These are phyloP conservation scores for Geophilus truncorum DNA, from an alignment of 2,888 invertebrate species.

Conservation along the genomic window DNA sequence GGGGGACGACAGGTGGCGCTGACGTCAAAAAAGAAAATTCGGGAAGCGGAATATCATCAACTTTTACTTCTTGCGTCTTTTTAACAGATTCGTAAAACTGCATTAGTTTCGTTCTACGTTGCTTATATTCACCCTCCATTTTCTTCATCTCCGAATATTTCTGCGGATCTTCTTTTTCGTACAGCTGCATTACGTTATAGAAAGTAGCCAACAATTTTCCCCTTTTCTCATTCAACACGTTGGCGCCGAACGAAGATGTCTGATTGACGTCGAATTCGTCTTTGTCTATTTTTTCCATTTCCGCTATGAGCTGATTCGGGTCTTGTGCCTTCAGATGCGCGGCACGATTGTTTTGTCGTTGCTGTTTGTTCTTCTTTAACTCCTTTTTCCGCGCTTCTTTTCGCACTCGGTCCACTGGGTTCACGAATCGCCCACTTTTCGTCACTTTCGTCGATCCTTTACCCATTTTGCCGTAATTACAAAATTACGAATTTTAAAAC, in stretches of 20 bases:
- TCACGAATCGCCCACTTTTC: conserved; percentile 99
- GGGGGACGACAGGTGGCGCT: conserved; percentile 52
- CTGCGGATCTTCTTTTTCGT: conserved; percentile 94
- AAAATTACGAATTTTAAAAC: too few relatives aligned
- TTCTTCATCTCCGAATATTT: conserved; percentile 87
- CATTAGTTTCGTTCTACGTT: conserved; percentile 75
- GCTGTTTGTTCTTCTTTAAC: conserved; percentile 96
- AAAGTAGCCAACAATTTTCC: conserved; percentile 93
- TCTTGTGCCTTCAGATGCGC: conserved; percentile 98
- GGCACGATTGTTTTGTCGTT: conserved; percentile 89
- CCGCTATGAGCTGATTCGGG: conserved; percentile 87
- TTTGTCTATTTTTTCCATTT: conserved; percentile 96
- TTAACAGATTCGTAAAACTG: conserved; percentile 92
- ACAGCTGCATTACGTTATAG: conserved; percentile 87
- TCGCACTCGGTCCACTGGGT: conserved; percentile 98
- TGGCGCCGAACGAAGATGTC: conserved; percentile 91
- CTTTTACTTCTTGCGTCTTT: conserved; percentile 86
- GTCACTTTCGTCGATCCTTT: conserved; percentile 96
- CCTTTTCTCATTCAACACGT: conserved; percentile 91
- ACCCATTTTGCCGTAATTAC: conserved; percentile 81
- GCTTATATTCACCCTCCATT: conserved; percentile 86
- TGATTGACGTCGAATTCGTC: conserved; percentile 96
- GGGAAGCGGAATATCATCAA: conserved; percentile 93
- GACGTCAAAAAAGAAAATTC: too few relatives aligned
- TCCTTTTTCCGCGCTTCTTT: conserved; percentile 96